Evolutionary conservation across 2,888 invertebrate species (phyloP), one percentile per base, ranked within the genome.

Genomic region (Lamellibrachia satsuma): DNA sequence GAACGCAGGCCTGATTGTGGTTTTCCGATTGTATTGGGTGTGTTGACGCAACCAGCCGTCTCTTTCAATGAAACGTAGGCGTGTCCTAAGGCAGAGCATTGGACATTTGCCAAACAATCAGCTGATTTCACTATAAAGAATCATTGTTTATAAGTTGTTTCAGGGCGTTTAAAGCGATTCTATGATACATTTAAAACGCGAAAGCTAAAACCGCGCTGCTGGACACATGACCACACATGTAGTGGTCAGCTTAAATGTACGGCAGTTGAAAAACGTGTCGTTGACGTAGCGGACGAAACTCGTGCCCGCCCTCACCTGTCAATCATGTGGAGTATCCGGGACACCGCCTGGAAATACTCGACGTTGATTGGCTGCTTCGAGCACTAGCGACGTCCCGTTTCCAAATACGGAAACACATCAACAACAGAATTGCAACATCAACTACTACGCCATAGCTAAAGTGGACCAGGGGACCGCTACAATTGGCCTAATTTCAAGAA

Each of bases 51-150:
- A 75, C 22, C 75, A 22, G 75, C n/a, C 15, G 6, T 75, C 75
- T 75, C 75, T 75, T 75, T 75, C 75, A 75, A 75, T 75, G 75
- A 75, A 75, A 75, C 75, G 75, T 75, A 75, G 75, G 75, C 75
- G 75, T 75, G 75, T 75, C 75, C 22, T 75, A 75, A 2, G 75
- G 75, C 75, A 75, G 75, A 75, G 75, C 75, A 75, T 75, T 75
- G 75, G 75, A 75, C 22, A 75, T 75, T 75, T 75, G 75, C 75
- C 75, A 75, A 75, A 75, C 75, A 75, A 75, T 75, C 75, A 75
- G 75, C 75, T 75, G 75, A 75, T 75, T 75, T 75, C 75, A 75
- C 75, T 75, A 75, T 15, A 15, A n/a, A 22, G 75, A 75, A 15
- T 6, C 22, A 22, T 75, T n/a, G 75, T 15, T 75, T 75, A 75